phyloP scores from a whole-genome alignment of 2,888 invertebrate species.

The Eledona agricola region DNA sequence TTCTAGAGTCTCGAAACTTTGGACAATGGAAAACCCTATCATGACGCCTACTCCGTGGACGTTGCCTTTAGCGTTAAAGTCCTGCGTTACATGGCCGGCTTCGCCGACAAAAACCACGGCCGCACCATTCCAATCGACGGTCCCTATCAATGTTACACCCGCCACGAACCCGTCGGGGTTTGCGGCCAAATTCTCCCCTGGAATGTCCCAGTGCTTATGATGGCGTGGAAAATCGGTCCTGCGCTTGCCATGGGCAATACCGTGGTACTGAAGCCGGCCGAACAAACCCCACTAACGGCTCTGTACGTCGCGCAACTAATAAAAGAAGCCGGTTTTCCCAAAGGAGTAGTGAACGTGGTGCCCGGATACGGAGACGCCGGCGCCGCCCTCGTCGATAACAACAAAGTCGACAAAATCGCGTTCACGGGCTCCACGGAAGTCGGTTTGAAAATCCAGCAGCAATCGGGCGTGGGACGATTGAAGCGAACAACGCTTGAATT shows the following conservation, averaged over 20 bases:
- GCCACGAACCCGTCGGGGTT: conserved; percentile 93
- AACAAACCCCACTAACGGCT: conserved; percentile 93
- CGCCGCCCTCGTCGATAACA: conserved; percentile 78
- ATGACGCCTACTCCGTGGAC: conserved; percentile 75
- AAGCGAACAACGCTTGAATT: conserved; percentile 91
- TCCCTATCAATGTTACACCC: conserved; percentile 81
- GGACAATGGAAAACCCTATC: conserved; percentile 94
- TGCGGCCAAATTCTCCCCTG: conserved; percentile 95
- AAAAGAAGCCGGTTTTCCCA: conserved; percentile 91
- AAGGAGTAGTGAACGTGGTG: conserved; percentile 90
- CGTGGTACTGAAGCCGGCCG: conserved; percentile 91
- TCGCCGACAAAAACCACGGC: conserved; percentile 88
- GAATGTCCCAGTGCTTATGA: conserved; percentile 95
- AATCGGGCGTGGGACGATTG: conserved; percentile 76
- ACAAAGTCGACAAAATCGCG: conserved; percentile 83
- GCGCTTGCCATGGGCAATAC: conserved; percentile 83
- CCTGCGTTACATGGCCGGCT: conserved; percentile 90
- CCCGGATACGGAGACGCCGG: conserved; percentile 90
- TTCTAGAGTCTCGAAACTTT: conserved; percentile 87
- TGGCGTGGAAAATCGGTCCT: conserved; percentile 89
- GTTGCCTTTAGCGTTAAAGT: conserved; percentile 69
- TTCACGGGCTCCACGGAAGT: conserved; percentile 94
- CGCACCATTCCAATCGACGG: conserved; percentile 82
- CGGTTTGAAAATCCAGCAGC: conserved; percentile 83
- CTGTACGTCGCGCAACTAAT: conserved; percentile 85